Base-by-base conservation (phyloP, 2,113 vertebrate species). In the Isichthys henryi region DNA sequence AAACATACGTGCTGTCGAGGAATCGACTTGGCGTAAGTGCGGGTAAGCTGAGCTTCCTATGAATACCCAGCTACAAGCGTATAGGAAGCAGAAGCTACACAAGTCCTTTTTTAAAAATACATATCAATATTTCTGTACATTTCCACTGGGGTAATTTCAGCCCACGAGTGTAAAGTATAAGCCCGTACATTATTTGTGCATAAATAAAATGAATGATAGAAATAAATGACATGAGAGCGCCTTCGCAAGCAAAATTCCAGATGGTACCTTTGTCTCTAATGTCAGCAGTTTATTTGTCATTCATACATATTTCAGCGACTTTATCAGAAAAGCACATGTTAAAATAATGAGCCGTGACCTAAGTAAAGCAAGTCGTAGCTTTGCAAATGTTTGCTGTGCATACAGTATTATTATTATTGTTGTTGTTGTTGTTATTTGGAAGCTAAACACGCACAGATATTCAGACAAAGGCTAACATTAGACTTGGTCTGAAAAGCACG, bases 351-450 rank as follows among this genome's bases (percentile, higher is more conserved):
- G 94, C 91, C 89, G 88, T 93, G 95, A 94, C 93, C 91, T 95
- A 92, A 91, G 94, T 94, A 94, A 96, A 94, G 90, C 94, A 94
- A 95, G 92, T 93, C 92, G 93, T 92, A 95, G 94, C 94, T 96
- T 95, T 95, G 92, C 94, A 94, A 96, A 96, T 95, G 97, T 96
- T 96, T 92, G 95, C 96, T 97, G 96, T 98, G 93, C 95, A 77
- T 19, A 17, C 9, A 39, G 39, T 17, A 39, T 39, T 39, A 74
- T 74, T 35, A n/a, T 58, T 6, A 52, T 53, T 53, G 17, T 53
- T 53, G 17, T 53, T 53, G 3, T 17, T 53, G 3, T 53, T 82
- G 97, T 98, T 97, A 98, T 98, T 98, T 95, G 97, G 93, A 93
- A 92, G 92, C 91, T 92, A 66, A 88, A 82, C 89, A 92, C 80